These are phyloP conservation scores for Heteropelma amictum DNA, from an alignment of 2,888 invertebrate genomes.

Conservation along the genomic window DNA sequence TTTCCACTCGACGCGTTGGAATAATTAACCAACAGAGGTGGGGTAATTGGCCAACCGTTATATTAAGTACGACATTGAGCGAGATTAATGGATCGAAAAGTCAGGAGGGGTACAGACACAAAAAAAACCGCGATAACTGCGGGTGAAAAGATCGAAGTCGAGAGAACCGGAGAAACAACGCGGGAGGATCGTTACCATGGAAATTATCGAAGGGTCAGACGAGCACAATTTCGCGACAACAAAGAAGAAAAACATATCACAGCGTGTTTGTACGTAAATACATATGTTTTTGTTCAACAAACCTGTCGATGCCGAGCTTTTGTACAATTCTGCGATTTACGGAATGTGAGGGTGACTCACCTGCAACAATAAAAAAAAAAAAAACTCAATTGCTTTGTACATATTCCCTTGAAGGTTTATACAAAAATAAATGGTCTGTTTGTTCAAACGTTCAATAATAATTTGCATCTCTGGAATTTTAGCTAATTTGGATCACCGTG, in stretches of 20 bases:
- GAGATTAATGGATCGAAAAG: slow-evolving; percentile 69
- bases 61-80: slow-evolving; percentile 65
- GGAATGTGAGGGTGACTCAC: slow-evolving; percentile 36
- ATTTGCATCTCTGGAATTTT: slow-evolving; percentile 4
- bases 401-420: too few species aligned
- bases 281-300: background rate
- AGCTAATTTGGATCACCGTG: slow-evolving; percentile 49
- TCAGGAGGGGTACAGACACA: slow-evolving; percentile 44
- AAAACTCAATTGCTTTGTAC: background rate
- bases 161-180: background rate
- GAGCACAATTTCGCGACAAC: slow-evolving; percentile 27
- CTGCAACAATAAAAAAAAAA: slow-evolving; percentile 46
- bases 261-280: too few species aligned
- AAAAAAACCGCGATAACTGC: background rate
- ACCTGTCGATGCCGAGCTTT: background rate
- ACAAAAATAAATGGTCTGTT: slow-evolving; percentile 6
- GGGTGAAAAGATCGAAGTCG: background rate
- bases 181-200: slow-evolving; percentile 65
- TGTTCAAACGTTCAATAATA: slow-evolving; percentile 5
- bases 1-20: slow-evolving; percentile 40
- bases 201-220: slow-evolving; percentile 65
- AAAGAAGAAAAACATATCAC: background rate
- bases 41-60: slow-evolving; percentile 66
- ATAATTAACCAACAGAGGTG: slow-evolving; percentile 60
- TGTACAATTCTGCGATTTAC: background rate